Conservation (phyloP, 2,797 vertebrate genomes). For the Dryobates pubescens region DNA sequence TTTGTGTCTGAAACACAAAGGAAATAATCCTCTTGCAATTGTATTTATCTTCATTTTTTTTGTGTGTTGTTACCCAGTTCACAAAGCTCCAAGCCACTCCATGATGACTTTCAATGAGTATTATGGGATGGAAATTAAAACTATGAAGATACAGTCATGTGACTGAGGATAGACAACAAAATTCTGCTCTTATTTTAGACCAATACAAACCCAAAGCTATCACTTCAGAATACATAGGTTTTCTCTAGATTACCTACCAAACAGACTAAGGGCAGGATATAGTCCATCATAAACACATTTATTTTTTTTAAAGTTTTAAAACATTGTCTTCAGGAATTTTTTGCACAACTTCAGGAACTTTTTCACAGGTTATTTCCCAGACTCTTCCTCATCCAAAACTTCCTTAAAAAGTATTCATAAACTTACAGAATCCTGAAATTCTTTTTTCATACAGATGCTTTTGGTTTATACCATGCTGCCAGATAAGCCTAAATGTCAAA, state of each 20-base stretch:
- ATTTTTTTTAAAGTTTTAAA: not conserved
- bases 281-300: not conserved
- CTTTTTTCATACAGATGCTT: not conserved
- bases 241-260: not conserved
- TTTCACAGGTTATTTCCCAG: not conserved
- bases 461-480: not conserved
- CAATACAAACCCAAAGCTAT: not conserved
- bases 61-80: not conserved
- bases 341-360: not conserved
- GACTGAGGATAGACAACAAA: not conserved
- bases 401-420: accelerated
- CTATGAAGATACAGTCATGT: not conserved
- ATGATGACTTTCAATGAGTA: not conserved
- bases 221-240: not conserved
- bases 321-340: not conserved
- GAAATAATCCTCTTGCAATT: not conserved
- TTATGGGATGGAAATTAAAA: not conserved
- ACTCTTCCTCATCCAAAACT: not conserved
- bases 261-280: not conserved
- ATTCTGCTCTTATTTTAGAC: not conserved
- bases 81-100: not conserved
- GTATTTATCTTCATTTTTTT: not conserved
- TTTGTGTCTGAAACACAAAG: not conserved
- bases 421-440: not conserved
- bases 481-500: not conserved